Conservation (phyloP, 2,888 invertebrate genomes). For the Cephus nigrinus region DNA sequence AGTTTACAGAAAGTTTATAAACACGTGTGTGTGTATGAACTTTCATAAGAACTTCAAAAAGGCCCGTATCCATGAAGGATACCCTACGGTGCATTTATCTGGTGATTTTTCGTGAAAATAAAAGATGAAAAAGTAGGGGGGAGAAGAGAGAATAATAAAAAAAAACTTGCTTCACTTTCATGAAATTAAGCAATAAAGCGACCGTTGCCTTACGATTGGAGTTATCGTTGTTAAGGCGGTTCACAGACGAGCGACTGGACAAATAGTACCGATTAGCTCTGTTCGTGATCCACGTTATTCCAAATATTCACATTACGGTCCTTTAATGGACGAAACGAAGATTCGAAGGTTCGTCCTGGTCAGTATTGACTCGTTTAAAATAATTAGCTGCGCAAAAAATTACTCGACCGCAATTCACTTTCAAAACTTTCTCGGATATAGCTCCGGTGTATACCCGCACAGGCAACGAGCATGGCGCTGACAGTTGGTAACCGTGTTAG, state of each 20-base stretch:
- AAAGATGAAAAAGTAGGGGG: background rate
- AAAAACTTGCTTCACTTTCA: background rate
- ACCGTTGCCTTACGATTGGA: background rate
- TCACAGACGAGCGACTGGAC: background rate
- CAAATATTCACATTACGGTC: background rate
- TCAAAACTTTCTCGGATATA: slow-evolving; percentile 18
- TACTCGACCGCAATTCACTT: slow-evolving; percentile 22
- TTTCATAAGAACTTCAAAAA: background rate
- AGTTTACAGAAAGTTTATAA: background rate
- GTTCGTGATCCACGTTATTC: background rate
- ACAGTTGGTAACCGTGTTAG: background rate
- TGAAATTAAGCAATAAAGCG: background rate
- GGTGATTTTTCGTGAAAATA: background rate
- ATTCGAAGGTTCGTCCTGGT: background rate
- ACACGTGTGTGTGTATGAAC: background rate
- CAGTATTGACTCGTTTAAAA: background rate
- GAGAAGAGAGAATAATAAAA: background rate
- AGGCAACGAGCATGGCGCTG: background rate
- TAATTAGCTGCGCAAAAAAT: slow-evolving; percentile 1
- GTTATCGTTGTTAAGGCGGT: background rate
- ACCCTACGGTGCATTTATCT: too few relatives aligned
- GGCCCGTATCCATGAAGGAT: background rate
- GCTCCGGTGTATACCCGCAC: background rate
- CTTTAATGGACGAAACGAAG: background rate
- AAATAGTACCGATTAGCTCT: background rate